phyloP scores from a whole-genome alignment of 1,140 invertebrate genomes.

The Lanistes nyassanus region DNA sequence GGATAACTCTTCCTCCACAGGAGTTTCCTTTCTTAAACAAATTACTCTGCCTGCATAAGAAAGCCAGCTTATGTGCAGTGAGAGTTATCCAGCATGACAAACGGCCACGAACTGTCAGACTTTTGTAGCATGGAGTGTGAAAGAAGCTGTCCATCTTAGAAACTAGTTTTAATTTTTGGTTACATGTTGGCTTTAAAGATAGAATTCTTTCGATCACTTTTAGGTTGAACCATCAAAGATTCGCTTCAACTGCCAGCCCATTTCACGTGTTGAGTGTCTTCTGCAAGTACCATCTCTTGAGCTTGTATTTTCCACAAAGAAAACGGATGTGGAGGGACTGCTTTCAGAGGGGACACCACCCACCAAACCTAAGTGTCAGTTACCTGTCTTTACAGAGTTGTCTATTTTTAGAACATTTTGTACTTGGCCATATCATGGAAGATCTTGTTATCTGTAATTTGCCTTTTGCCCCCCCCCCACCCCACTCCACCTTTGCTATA shows the following conservation, averaged over 20 bases:
- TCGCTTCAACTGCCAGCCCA: constrained; percentile 87
- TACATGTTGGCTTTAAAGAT: neutral
- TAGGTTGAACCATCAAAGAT: constrained; percentile 97
- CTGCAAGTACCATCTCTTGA: constrained; percentile 93
- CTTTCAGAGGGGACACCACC: constrained; percentile 54
- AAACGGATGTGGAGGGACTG: constrained; percentile 56
- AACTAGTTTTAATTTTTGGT: too few species aligned
- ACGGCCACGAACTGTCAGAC: too few species aligned
- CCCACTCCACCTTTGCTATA: too few species aligned
- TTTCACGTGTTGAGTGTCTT: constrained; percentile 95
- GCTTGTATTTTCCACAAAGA: constrained; percentile 70
- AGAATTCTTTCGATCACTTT: neutral
- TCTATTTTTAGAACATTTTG: neutral
- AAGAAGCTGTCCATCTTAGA: too few species aligned
- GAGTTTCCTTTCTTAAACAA: too few species aligned
- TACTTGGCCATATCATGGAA: neutral
- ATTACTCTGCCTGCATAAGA: too few species aligned
- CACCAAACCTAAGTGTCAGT: constrained; percentile 53
- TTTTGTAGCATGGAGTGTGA: too few species aligned
- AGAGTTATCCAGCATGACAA: too few species aligned
- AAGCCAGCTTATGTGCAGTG: too few species aligned
- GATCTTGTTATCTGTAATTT: too few species aligned
- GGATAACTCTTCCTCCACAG: too few species aligned
- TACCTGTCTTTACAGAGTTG: neutral
- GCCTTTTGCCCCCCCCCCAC: neutral